Conservation (phyloP, 2,888 invertebrate genomes). For the Pandemis heparana region DNA sequence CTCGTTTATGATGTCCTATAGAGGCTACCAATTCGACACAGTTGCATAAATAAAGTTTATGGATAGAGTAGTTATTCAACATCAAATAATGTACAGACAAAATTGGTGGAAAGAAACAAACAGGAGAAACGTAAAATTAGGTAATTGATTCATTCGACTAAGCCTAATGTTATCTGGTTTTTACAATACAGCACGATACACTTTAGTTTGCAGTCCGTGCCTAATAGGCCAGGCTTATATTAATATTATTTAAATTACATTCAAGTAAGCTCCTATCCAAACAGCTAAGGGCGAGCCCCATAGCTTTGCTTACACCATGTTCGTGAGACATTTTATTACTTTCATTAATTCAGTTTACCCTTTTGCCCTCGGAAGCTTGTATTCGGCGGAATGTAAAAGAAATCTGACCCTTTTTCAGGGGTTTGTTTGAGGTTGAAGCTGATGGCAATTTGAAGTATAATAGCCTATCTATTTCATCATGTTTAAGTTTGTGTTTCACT, state of each 20-base stretch:
- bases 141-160: neutral
- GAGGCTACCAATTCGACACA: too few species aligned
- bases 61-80: too few species aligned
- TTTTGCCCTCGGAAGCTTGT: conserved; percentile 32
- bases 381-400: conserved; percentile 55
- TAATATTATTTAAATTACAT: conserved; percentile 27
- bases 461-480: conserved; percentile 23
- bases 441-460: conserved; percentile 51
- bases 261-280: conserved; percentile 31
- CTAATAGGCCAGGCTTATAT: conserved; percentile 16
- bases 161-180: neutral
- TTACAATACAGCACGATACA: neutral
- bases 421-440: conserved; percentile 54
- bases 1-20: too few species aligned
- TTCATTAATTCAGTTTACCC: conserved; percentile 51
- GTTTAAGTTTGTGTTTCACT: conserved; percentile 12
- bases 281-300: conserved; percentile 12
- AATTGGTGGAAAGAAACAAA: too few species aligned
- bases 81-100: too few species aligned
- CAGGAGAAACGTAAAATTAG: too few species aligned
- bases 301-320: conserved; percentile 14
- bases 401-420: conserved; percentile 55
- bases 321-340: conserved; percentile 48
- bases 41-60: too few species aligned
- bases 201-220: conserved; percentile 10